phyloP scores from a whole-genome alignment of 2,888 invertebrate genomes.

The Yponomeuta plumbellus region DNA sequence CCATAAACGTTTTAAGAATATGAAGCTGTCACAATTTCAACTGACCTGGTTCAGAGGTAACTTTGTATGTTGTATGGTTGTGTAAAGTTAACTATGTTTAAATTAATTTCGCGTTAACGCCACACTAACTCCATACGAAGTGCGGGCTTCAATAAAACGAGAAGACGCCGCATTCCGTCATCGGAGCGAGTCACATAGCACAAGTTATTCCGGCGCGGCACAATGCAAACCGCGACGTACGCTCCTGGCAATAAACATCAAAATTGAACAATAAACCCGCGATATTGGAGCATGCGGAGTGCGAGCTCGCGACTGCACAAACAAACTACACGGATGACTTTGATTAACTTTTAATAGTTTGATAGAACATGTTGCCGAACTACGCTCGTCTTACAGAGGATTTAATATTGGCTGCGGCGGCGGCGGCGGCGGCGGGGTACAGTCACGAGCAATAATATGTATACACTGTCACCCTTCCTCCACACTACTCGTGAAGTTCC shows the following conservation, averaged over 20 bases:
- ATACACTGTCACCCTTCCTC: no score
- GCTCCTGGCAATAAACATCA: conserved; percentile 41
- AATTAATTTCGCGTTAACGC: conserved; percentile 1
- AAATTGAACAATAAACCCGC: conserved; percentile 46
- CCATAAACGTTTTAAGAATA: no score
- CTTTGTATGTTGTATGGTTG: no score
- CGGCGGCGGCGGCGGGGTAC: neutral
- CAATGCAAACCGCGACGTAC: neutral
- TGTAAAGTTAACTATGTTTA: neutral
- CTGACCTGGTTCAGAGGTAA: no score
- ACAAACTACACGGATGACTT: neutral
- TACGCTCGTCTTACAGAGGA: neutral
- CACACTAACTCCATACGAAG: neutral
- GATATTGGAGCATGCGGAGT: conserved; percentile 5
- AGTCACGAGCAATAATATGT: no score
- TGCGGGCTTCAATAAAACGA: neutral
- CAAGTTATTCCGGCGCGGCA: neutral
- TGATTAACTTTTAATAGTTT: conserved; percentile 4
- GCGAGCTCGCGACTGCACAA: neutral
- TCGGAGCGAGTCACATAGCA: neutral
- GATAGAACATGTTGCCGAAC: neutral
- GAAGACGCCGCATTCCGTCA: neutral
- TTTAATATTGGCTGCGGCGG: neutral
- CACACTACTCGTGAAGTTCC: no score
- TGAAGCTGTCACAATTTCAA: no score